These are phyloP conservation scores for Drosophila bocqueti DNA, from an alignment of 1,140 invertebrate genomes.

Conservation along the genomic window DNA sequence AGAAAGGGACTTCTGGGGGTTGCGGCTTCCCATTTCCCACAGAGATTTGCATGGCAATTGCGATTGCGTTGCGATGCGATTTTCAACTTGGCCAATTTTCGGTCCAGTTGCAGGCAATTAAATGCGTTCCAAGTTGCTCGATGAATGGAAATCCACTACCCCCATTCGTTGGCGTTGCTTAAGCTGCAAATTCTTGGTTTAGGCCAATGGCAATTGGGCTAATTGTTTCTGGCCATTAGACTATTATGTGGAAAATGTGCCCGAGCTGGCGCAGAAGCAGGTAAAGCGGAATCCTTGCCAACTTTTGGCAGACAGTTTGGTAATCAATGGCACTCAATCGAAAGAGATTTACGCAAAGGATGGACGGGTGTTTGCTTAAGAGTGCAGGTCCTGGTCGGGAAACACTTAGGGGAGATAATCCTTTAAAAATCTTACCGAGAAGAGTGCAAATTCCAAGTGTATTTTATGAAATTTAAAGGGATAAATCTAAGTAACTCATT, in stretches of 20 bases:
- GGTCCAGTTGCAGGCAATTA: conserved; percentile 30
- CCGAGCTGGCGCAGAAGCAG: background rate
- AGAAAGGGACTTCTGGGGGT: conserved; percentile 2
- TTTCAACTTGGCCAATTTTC: conserved; percentile 46
- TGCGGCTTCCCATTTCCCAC: conserved; percentile 11
- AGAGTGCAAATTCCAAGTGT: background rate
- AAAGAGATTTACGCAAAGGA: background rate
- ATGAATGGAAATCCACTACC: conserved; percentile 2
- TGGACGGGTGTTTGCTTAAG: background rate
- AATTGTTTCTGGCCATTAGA: conserved; percentile 31
- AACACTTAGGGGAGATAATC: too few relatives aligned
- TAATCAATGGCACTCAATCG: conserved; percentile 11
- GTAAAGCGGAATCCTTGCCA: background rate
- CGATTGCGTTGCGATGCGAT: conserved; percentile 29
- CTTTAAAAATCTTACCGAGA: background rate
- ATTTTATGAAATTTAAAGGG: background rate
- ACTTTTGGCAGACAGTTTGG: background rate
- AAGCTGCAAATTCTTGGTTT: background rate
- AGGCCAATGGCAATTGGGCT: conserved; percentile 4
- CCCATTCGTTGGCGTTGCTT: background rate
- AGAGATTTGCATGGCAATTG: conserved; percentile 27
- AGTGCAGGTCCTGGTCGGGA: background rate
- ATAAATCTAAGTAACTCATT: background rate
- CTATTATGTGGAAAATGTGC: conserved; percentile 3
- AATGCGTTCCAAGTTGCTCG: conserved; percentile 1